phyloP scores from a whole-genome alignment of 2,888 invertebrate species.

The Hololepta plana region DNA sequence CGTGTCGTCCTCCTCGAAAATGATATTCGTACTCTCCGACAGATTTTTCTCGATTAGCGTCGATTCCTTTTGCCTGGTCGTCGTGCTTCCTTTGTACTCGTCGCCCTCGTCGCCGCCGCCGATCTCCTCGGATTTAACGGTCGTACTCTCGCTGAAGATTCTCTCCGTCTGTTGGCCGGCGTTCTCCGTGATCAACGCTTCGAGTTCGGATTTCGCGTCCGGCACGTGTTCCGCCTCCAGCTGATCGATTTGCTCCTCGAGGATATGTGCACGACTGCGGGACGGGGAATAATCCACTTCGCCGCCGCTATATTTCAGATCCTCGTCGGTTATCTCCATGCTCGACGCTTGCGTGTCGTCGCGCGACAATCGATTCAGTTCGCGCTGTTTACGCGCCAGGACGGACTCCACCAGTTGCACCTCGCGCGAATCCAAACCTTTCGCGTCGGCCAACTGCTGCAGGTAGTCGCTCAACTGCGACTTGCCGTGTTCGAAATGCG shows the following conservation, averaged over 20 bases:
- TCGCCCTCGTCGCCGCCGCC: too few relatives aligned
- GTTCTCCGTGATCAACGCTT: too few relatives aligned
- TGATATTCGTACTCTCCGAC: constrained; percentile 16
- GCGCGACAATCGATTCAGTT: constrained; percentile 25
- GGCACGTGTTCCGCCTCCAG: constrained; percentile 27
- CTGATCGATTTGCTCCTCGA: constrained; percentile 26
- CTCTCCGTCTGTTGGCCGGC: too few relatives aligned
- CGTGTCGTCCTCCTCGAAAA: constrained; percentile 19
- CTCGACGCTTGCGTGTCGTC: constrained; percentile 33
- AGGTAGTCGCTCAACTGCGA: constrained; percentile 27
- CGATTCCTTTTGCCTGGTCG: constrained; percentile 4
- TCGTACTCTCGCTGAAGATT: too few relatives aligned
- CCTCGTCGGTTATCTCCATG: constrained; percentile 43
- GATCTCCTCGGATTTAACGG: too few relatives aligned
- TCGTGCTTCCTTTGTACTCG: too few relatives aligned
- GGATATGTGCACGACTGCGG: constrained; percentile 24
- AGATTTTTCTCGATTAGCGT: constrained; percentile 9
- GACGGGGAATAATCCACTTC: constrained; percentile 47
- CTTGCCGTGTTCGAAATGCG: constrained; percentile 17
- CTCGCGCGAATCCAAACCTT: constrained; percentile 29
- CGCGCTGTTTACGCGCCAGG: constrained; percentile 27
- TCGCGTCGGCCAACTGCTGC: constrained; percentile 26
- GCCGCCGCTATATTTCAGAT: constrained; percentile 49
- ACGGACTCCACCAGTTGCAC: constrained; percentile 31
- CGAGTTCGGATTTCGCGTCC: too few relatives aligned